Base-by-base conservation (phyloP, 2,113 vertebrate species). In the Solenodon paradoxus region DNA sequence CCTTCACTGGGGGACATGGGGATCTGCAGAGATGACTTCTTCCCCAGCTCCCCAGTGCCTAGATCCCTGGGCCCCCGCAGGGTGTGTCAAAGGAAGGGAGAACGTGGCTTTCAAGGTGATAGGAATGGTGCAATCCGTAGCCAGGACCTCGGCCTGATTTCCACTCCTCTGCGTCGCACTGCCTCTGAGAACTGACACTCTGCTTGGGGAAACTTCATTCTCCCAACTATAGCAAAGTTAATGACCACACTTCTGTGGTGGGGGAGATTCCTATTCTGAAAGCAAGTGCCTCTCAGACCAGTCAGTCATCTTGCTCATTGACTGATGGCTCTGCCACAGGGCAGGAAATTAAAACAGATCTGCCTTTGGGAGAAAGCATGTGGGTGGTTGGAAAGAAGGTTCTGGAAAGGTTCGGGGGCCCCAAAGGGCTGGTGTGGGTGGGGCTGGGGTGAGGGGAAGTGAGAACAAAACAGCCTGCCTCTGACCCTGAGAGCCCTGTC, bases 141-240 rank as follows among this genome's bases (percentile, higher is more conserved):
- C 85, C 24, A 83, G 64, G 59, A 77, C 64, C 38, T 2, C 3
- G 28, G 9, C 40, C 22, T 71, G 78, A 35, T 64, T 71, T 42
- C 80, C 86, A 91, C 95, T 40, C 26, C 51, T 90, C 45, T 0
- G 26, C 75, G 88, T 88, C 80, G 78, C 89, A 30, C 1, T 69
- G 66, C 53, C 92, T 86, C 72, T 75, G 85, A 35, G 96, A 85
- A 78, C 16, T 22, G 40, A 10, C 28, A 22, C 94, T 96, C 63
- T 6, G 15, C 96, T 96, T 90, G 68, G 91, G 83, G 97, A 97
- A 96, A 95, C 91, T 90, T 90, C 96, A 90, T 96, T 97, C 93
- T 96, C 95, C 74, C 90, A 88, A 17, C 82, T 95, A 13, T 57
- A 96, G 94, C 80, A 75, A 91, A 96, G 96, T 83, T 98, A 97